Conservation (phyloP, 1,140 invertebrate species). For the Drosophila lacteicornis region DNA sequence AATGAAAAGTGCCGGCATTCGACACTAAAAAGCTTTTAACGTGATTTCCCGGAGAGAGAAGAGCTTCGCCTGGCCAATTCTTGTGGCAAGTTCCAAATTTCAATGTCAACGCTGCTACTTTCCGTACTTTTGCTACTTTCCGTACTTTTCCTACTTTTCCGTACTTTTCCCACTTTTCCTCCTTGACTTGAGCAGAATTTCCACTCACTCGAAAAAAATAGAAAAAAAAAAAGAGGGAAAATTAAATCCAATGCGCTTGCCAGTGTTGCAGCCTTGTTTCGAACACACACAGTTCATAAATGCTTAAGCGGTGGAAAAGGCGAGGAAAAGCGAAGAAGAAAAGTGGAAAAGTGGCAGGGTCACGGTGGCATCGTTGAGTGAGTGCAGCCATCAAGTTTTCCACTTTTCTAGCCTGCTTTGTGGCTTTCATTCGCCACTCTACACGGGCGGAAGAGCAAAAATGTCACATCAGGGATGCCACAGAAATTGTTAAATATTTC, state of each 20-base stretch:
- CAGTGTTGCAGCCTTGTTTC: conserved; percentile 47
- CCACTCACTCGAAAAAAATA: conserved; percentile 8
- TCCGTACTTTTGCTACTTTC: not conserved
- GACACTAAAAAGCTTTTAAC: conserved; percentile 8
- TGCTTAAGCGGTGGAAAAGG: conserved; percentile 20
- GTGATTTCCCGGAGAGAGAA: too few relatives aligned
- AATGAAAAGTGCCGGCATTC: too few relatives aligned
- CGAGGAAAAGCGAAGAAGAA: conserved; percentile 3
- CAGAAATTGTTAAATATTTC: not conserved
- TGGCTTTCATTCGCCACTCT: conserved; percentile 35
- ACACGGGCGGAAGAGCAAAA: conserved; percentile 1
- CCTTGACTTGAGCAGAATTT: conserved; percentile 25
- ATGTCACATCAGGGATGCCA: not conserved
- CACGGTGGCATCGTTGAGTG: conserved; percentile 56
- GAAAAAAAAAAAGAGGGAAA: conserved; percentile 12
- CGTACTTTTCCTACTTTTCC: not conserved
- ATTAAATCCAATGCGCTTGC: conserved; percentile 47
- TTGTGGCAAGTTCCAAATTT: conserved; percentile 11
- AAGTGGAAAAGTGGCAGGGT: conserved; percentile 61
- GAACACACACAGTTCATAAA: conserved; percentile 40
- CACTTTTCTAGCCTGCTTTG: conserved; percentile 44
- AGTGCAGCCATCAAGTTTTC: conserved; percentile 67
- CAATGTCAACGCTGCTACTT: conserved; percentile 9
- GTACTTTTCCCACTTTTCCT: not conserved
- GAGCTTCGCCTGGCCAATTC: not conserved